Base-by-base conservation (phyloP, 2,113 vertebrate species). In the Willisornis vidua region DNA sequence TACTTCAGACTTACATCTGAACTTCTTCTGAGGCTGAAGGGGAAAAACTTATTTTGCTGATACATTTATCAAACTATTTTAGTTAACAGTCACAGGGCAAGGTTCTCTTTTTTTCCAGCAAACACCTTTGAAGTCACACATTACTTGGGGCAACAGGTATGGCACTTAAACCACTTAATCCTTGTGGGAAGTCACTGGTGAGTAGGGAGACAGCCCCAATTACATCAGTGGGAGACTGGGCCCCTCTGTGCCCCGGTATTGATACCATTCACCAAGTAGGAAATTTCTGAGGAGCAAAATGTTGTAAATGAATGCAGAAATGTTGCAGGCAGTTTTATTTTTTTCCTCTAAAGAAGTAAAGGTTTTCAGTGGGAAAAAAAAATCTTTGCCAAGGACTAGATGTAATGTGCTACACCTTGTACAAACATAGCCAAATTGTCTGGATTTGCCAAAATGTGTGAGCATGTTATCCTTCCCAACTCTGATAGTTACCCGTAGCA, bases 201-300 rank as follows among this genome's bases (percentile, higher is more conserved):
- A 54, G 49, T 25, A 43, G 13, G 31, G 14, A 39, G 9, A 43
- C 54, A 85, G 23, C 29, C 48, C 14, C 1, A 2, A 35, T 74
- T 76, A 29, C 9, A 2, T 46, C 37, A 20, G 7, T 0, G 1
- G 16, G 68, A 41, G 23, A 9, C n/a, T 9, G 37, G 72, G 7
- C 29, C 51, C 1, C 3, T 22, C 18, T 31, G 10, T 75, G 33
- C 33, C 12, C 4, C 18, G 19, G 4, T 61, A 80, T 45, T 3
- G 3, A 16, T 68, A n/a, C 19, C 11, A 10, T 77, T 92, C 31
- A 24, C 43, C 33, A 67, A 78, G 71, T 1, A 72, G 11, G 25
- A 82, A 54, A 66, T 73, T 76, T 70, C 62, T 55, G 55, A 80
- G 35, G 15, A 43, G 19, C 28, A 73, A 43, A 85, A 67, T 48